Conservation (phyloP, 2,113 vertebrate genomes). For the Lates calcarifer region DNA sequence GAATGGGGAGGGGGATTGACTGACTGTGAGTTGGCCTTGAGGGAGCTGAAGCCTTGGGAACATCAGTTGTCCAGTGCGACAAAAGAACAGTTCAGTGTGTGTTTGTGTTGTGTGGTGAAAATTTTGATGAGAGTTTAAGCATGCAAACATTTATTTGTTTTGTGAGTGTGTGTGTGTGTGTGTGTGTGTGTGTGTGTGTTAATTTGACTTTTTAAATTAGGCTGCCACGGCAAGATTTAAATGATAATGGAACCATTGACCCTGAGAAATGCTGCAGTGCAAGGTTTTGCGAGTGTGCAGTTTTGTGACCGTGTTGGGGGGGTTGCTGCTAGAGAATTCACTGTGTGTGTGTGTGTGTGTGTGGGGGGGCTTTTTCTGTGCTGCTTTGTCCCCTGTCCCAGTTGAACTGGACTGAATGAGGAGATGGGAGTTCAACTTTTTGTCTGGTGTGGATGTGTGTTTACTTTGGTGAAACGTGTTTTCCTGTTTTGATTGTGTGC, state of each 20-base stretch:
- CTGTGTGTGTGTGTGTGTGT: neutral
- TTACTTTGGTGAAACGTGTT: conserved; percentile 56
- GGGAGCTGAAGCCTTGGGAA: conserved; percentile 60
- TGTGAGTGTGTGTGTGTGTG: conserved; percentile 30
- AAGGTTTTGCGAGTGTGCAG: conserved; percentile 50
- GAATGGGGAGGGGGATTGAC: conserved; percentile 3
- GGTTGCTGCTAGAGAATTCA: conserved; percentile 9
- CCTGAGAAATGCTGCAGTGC: conserved; percentile 73
- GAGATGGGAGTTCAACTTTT: conserved; percentile 21
- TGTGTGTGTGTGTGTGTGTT: conserved; percentile 31
- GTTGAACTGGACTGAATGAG: conserved; percentile 42
- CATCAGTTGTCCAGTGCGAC: conserved; percentile 37
- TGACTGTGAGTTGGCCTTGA: conserved; percentile 67
- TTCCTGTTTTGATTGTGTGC: conserved; percentile 53
- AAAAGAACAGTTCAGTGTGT: conserved; percentile 51
- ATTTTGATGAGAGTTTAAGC: conserved; percentile 48
- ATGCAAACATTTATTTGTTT: conserved; percentile 50
- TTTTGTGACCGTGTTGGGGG: conserved; percentile 24
- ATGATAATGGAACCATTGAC: conserved; percentile 80
- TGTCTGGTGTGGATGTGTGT: conserved; percentile 30
- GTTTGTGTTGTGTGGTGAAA: conserved; percentile 35
- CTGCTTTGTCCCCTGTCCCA: conserved; percentile 43
- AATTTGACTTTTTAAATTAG: conserved; percentile 61
- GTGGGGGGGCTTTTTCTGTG: conserved; percentile 1
- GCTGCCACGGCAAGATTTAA: conserved; percentile 74